Base-by-base conservation (phyloP, 2,797 vertebrate genomes). In the Iguana delicatissima region DNA sequence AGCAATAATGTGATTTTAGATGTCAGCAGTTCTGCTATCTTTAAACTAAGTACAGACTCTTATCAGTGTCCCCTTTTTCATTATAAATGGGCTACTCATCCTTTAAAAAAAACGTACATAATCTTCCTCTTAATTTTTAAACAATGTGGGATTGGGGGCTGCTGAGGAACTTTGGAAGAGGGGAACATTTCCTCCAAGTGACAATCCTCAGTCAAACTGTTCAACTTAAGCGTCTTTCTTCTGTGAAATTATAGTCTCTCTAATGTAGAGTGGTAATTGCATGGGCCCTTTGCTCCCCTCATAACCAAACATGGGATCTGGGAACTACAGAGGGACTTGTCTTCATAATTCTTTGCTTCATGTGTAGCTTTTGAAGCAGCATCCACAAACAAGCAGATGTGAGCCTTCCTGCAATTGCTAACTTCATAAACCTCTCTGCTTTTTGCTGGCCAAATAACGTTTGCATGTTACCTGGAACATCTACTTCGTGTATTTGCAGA, bases 1-100 rank as follows among this genome's bases (percentile, higher is more conserved):
- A 74, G 22, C 84, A 84, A 38, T 42, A 38, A 38, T 46, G 77
- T 82, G 59, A 10, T 87, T 91, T 50, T 7, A 16, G 5, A 0
- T 89, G 87, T 83, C 4, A 2, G n/a, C 64, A 0, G 9, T 89
- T 76, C 50, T 16, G 26, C 88, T 93, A 50, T 82, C 80, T 88
- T 81, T 87, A 88, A 94, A 35, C 0, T 6, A 32, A 82, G 14
- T 88, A 26, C 35, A 0, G 0, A 12, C 3, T 76, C 29, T 92
- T 92, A 74, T 88, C 29, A 91, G 69, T 74, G 29, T 26, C 5
- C 14, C 38, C 55, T 90, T 85, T n/a, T 29, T 90, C 57, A 76
- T 10, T 81, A 74, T 50, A 89, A 92, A 92, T 89, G 46, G 79
- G 38, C 74, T 35, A 1, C 42, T 87, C 13, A 32, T 69, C 16